Conservation (phyloP, 2,113 vertebrate genomes). For the Syngnathoides biaculeatus region DNA sequence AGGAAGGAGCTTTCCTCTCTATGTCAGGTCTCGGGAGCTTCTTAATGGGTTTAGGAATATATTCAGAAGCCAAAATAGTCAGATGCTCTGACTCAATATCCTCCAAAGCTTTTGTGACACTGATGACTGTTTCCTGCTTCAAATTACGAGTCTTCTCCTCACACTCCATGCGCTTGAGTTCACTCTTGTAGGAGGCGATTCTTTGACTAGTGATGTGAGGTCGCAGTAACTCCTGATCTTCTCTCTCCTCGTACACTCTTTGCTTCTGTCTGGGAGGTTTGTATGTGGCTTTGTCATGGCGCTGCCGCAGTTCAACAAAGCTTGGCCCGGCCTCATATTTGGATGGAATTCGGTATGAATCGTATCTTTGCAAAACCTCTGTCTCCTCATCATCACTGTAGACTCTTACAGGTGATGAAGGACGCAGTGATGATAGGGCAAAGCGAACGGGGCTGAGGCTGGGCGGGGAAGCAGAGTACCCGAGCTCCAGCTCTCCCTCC, state of each 20-base stretch:
- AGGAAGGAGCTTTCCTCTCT: slow-evolving; percentile 74
- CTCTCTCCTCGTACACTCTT: slow-evolving; percentile 85
- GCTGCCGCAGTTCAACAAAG: slow-evolving; percentile 84
- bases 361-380: slow-evolving; percentile 73
- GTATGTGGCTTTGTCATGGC: slow-evolving; percentile 83
- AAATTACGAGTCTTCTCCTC: slow-evolving; percentile 82
- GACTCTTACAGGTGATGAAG: slow-evolving; percentile 75
- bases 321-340: slow-evolving; percentile 85
- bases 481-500: slow-evolving; percentile 89
- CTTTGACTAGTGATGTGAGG: slow-evolving; percentile 79
- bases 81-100: slow-evolving; percentile 72
- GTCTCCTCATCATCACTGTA: slow-evolving; percentile 73
- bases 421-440: slow-evolving; percentile 85
- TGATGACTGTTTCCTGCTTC: slow-evolving; percentile 76
- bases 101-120: slow-evolving; percentile 74
- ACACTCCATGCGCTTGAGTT: slow-evolving; percentile 84
- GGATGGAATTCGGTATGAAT: slow-evolving; percentile 85
- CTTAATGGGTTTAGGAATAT: slow-evolving; percentile 82
- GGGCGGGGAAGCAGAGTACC: slow-evolving; percentile 92
- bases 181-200: slow-evolving; percentile 83
- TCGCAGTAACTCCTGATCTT: slow-evolving; percentile 90
- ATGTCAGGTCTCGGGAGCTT: slow-evolving; percentile 69
- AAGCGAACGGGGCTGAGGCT: slow-evolving; percentile 90
- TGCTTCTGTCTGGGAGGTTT: slow-evolving; percentile 81
- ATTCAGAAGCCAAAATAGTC: slow-evolving; percentile 72